phyloP scores from a whole-genome alignment of 2,113 vertebrate genomes.

The Cricetomys ansorgei region DNA sequence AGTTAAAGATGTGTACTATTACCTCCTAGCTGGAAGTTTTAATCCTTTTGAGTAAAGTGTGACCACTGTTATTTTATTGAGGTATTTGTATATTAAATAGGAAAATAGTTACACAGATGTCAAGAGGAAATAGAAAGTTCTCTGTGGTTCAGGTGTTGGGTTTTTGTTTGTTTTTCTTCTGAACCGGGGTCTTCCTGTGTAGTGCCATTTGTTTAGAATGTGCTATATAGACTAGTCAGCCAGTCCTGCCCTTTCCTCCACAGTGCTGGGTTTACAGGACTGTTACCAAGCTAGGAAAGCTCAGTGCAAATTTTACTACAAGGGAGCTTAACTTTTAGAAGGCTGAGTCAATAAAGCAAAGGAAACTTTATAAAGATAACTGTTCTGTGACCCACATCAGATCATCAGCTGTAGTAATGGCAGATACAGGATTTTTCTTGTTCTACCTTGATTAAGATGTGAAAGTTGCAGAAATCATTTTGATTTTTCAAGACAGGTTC shows the following conservation, averaged over 20 bases:
- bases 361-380: neutral
- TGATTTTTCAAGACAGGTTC: neutral
- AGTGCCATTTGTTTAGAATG: too few relatives aligned
- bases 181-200: neutral
- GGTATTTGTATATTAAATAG: slow-evolving; percentile 35
- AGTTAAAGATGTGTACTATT: too few relatives aligned
- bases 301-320: neutral
- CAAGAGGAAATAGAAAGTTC: slow-evolving; percentile 30
- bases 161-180: neutral
- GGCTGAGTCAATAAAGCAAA: neutral
- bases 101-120: neutral
- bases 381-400: neutral
- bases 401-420: neutral
- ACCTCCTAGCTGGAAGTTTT: too few relatives aligned
- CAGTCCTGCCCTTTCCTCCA: neutral
- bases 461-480: neutral
- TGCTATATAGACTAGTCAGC: neutral
- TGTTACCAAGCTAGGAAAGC: too few relatives aligned
- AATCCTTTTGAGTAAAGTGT: neutral
- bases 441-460: neutral
- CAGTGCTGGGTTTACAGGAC: neutral
- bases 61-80: neutral
- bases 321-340: neutral
- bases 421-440: neutral
- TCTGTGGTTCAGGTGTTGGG: neutral